phyloP scores from a whole-genome alignment of 2,113 vertebrate genomes.

The Geococcyx californianus region DNA sequence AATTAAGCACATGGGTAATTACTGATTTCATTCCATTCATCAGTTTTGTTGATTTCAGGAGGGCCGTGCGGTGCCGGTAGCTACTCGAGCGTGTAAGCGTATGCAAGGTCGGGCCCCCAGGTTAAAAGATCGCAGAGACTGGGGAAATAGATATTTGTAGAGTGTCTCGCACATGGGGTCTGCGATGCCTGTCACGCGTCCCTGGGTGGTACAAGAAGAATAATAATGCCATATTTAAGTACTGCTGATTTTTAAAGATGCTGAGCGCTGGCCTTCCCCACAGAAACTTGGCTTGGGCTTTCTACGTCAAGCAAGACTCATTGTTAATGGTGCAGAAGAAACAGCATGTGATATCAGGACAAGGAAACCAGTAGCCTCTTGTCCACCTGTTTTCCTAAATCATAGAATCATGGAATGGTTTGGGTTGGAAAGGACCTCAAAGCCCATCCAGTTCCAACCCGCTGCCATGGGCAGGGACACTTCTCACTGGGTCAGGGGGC shows the following conservation, averaged over 20 bases:
- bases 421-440: too few relatives aligned
- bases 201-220: not conserved
- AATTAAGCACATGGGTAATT: slow-evolving; percentile 66
- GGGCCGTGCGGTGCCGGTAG: not conserved
- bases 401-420: too few relatives aligned
- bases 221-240: not conserved
- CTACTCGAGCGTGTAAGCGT: not conserved
- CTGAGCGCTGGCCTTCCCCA: not conserved
- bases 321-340: not conserved
- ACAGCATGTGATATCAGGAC: not conserved
- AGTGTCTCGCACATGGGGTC: not conserved
- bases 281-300: not conserved
- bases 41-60: not conserved
- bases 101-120: not conserved
- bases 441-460: too few relatives aligned
- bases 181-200: fast-evolving
- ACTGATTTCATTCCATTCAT: slow-evolving; percentile 40
- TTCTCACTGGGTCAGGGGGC: too few relatives aligned
- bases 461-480: too few relatives aligned
- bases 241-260: not conserved
- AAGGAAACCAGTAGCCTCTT: not conserved
- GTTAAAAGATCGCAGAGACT: not conserved
- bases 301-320: not conserved
- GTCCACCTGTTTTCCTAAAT: not conserved
- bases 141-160: not conserved